Evolutionary conservation across 2,797 vertebrate species (phyloP), one percentile per base, ranked within the genome.

Genomic region (Cetoscarus ocellatus): DNA sequence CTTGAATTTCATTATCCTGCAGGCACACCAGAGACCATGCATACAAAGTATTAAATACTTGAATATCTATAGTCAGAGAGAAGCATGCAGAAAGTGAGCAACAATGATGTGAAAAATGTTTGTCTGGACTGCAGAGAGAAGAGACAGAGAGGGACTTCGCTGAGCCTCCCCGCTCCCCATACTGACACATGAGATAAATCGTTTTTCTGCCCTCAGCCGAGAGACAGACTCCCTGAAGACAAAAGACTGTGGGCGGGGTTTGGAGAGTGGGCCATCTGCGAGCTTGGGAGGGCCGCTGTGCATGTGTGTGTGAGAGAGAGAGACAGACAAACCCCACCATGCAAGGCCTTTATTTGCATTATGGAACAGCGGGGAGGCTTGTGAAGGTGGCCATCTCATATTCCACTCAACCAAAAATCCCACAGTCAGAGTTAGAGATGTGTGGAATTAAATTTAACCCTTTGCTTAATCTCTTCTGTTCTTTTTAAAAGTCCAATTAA

Each of bases 211-310:
- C 45, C 58, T 77, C 80, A 75, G 82, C 86, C 62, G 50, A 81
- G 83, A 91, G 88, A 92, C 89, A 90, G 84, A 90, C 80, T 90
- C 89, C 81, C 84, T 65, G 79, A 91, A 93, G 91, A 95, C 93
- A 94, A 94, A 92, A 92, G 92, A 79, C 74, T 80, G 73, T 83
- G 82, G 93, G 94, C 83, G 93, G 87, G 89, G 91, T 88, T 86
- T 92, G 70, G 67, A 82, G 83, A 85, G 83, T 53, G 69, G 84
- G 72, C 92, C 92, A 93, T 93, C 91, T 94, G 92, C 67, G 75
- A 61, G 81, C 58, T 70, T 75, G 73, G 52, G 80, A 68, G 77
- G 60, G 56, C 74, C 68, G 67, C 53, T 67, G 69, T 74, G 57
- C 39, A 71, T 35, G 56, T 49, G 51, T 51, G 54, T 48, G 60